Evolutionary conservation across 2,113 vertebrate genomes (phyloP), one percentile per base, ranked within the genome.

Genomic region (Eidolon helvum): DNA sequence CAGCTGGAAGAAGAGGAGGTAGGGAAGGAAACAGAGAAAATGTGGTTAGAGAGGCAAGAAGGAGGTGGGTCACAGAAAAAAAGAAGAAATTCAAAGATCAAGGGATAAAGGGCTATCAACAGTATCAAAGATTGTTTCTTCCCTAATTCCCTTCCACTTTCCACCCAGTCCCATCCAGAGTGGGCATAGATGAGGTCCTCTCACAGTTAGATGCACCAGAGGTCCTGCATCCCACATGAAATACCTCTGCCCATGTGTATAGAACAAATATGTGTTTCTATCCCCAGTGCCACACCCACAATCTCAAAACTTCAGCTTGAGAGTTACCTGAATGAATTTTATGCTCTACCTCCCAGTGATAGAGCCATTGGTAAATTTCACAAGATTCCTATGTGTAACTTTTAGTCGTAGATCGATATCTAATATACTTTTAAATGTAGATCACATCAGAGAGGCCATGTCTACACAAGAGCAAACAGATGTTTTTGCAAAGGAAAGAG

Each of bases 381-480:
- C 96, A 95, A 89, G 91, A 97, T 89, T 79, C 91, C 95, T 50
- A 91, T 0, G 0, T 33, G 78, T 78, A 83, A 93, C 82, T 82
- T 93, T 91, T 85, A 69, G 72, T 69, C 79, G 48, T 21, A 74
- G 86, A 87, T 91, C 86, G 48, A 35, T 69, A 78, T 66, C 78
- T 66, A 95, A 89, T 72, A 91, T 93, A 68, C 38, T 97, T 97
- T 84, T 79, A 75, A 78, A 35, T 71, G 57, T 35, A 89, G 80
- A 83, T 95, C 94, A 84, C 82, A 65, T 43, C 2, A 1, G 61
- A 86, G 68, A 75, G n/a, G 57, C 72, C 43, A n/a, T 66, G 89
- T 86, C 85, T 53, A 89, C 43, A 79, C 86, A 91, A 89, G 16
- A 91, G 63, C 94, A 93, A 94, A 87, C 96, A 95, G 94, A 93